These are phyloP conservation scores for Nesidiocoris tenuis DNA, from an alignment of 2,888 invertebrate genomes.

Conservation along the genomic window DNA sequence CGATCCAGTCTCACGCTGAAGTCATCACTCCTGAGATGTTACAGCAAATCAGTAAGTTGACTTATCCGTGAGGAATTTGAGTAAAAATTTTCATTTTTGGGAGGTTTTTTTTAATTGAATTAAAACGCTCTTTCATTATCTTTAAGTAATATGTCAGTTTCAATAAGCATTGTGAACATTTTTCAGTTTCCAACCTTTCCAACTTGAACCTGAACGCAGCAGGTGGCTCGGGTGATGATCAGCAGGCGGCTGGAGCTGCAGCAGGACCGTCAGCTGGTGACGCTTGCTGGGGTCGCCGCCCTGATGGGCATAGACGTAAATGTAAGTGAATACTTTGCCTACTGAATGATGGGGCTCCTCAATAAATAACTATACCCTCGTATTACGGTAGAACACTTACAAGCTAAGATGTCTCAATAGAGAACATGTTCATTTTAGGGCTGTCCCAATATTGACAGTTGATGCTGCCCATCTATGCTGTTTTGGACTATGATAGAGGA, in stretches of 20 bases:
- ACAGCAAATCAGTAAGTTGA: constrained; percentile 31
- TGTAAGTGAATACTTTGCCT: too few relatives aligned
- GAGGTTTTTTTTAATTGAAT: background rate
- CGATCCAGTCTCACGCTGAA: constrained; percentile 2
- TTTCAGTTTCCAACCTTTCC: constrained; percentile 14
- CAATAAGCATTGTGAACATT: too few relatives aligned
- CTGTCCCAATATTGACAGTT: too few relatives aligned
- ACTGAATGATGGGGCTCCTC: too few relatives aligned
- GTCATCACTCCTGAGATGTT: constrained; percentile 20
- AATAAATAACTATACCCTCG: too few relatives aligned
- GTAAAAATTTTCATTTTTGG: background rate
- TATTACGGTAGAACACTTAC: too few relatives aligned
- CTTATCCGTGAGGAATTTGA: background rate
- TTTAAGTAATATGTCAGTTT: too few relatives aligned
- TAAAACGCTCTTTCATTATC: background rate
- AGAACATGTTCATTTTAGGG: too few relatives aligned
- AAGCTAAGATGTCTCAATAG: too few relatives aligned
- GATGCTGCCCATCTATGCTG: too few relatives aligned
- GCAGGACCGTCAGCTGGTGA: background rate
- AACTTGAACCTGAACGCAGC: background rate
- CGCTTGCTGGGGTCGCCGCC: background rate
- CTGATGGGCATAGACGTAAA: background rate
- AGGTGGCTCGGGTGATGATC: background rate
- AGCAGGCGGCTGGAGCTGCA: background rate
- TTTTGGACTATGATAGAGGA: too few relatives aligned